phyloP scores from a whole-genome alignment of 23 tunicate species.

The Botrylloides violaceus region DNA sequence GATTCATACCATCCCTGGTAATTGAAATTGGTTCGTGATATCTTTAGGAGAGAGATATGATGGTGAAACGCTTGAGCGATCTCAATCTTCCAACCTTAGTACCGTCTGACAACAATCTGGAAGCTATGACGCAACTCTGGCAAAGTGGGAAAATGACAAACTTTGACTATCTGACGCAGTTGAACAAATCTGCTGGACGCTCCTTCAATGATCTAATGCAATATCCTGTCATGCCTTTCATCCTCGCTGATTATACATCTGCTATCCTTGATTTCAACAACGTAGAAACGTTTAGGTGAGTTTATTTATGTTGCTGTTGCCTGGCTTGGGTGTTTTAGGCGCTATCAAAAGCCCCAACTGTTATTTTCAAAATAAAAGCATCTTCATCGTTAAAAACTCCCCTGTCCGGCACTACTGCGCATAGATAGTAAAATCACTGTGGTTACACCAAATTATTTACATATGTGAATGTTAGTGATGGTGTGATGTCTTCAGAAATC shows the following conservation, averaged over 20 bases:
- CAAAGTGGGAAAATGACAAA: slow-evolving; percentile 63
- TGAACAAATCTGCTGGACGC: slow-evolving; percentile 92
- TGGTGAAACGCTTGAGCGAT: slow-evolving; percentile 39
- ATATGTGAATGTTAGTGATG: too few relatives aligned
- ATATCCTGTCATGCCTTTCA: slow-evolving; percentile 94
- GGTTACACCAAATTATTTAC: too few relatives aligned
- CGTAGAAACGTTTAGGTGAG: slow-evolving; percentile 40
- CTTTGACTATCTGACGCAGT: slow-evolving; percentile 80
- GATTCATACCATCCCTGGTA: too few relatives aligned
- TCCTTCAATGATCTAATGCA: slow-evolving; percentile 98
- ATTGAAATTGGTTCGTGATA: too few relatives aligned
- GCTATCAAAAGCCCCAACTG: background rate
- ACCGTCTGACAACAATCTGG: slow-evolving; percentile 15
- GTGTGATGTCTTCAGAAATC: slow-evolving; percentile 46
- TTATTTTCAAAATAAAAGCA: background rate
- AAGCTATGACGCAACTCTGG: slow-evolving; percentile 54
- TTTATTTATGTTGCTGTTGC: too few relatives aligned
- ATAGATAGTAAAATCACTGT: too few relatives aligned
- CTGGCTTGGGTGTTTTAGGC: too few relatives aligned
- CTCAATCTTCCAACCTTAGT: slow-evolving; percentile 53
- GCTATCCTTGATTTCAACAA: slow-evolving; percentile 63
- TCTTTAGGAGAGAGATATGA: slow-evolving; percentile 71
- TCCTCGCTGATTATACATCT: slow-evolving; percentile 72
- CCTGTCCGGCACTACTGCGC: too few relatives aligned
- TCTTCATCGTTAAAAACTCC: background rate